A percentile compares a stretch with the other conserved stretches of the same genome.
These are phyloP conservation scores for Amphiprion percula DNA, from an alignment of 2,113 vertebrate genomes.

Conservation along the genomic window DNA sequence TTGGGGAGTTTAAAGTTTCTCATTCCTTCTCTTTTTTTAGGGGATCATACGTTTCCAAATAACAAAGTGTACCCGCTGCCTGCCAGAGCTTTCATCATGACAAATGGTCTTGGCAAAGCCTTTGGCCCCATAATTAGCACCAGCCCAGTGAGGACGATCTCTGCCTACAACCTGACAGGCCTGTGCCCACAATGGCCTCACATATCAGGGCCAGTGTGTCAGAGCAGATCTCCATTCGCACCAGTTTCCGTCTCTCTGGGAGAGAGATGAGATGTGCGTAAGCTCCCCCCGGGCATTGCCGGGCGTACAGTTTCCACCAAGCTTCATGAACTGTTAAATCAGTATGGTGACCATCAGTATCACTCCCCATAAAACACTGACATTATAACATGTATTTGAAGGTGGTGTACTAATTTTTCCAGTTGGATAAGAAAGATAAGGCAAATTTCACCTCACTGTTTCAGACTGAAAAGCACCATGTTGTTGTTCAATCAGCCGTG, in stretches of 20 bases:
- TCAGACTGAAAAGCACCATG: constrained; percentile 26
- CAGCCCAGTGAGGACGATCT: constrained; percentile 50
- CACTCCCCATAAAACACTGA: neutral
- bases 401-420: neutral
- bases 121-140: constrained; percentile 61
- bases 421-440: neutral
- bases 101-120: constrained; percentile 55
- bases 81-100: constrained; percentile 49
- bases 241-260: constrained; percentile 40
- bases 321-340: constrained; percentile 47
- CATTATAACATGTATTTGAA: constrained; percentile 20
- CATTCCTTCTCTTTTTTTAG: neutral
- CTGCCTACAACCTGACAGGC: constrained; percentile 41
- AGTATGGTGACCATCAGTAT: constrained; percentile 11
- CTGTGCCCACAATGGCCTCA: constrained; percentile 45
- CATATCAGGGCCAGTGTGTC: constrained; percentile 60
- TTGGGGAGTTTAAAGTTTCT: constrained; percentile 22
- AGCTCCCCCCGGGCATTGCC: constrained; percentile 12
- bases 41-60: neutral
- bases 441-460: neutral
- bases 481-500: constrained; percentile 51
- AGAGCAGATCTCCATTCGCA: constrained; percentile 54
- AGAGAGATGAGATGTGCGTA: neutral
- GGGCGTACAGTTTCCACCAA: constrained; percentile 26
- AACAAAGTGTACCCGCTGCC: constrained; percentile 10